Evolutionary conservation across 1,140 invertebrate species (phyloP).

Genomic region (Diuraphis noxia): DNA sequence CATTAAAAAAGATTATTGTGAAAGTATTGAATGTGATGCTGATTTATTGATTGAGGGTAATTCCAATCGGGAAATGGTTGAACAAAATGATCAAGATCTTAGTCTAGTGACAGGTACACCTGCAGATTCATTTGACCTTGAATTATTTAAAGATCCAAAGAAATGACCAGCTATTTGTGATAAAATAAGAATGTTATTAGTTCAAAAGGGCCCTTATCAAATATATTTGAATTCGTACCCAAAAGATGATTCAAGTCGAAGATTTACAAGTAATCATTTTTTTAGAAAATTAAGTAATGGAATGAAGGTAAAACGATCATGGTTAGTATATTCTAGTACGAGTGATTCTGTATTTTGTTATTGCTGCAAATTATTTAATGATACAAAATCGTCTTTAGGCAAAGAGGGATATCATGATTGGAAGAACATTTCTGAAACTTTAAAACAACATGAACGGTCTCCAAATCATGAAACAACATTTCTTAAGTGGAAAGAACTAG

Average conservation of each 20-base stretch:
- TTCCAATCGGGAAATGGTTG: background rate
- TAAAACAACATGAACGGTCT: constrained; percentile 23
- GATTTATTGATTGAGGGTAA: background rate
- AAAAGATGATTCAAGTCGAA: background rate
- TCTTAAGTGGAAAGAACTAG: constrained; percentile 18
- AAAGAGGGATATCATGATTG: constrained; percentile 27
- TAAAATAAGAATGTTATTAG: no score
- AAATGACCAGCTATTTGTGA: no score
- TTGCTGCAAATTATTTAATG: background rate
- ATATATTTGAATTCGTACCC: background rate
- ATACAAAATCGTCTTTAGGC: background rate
- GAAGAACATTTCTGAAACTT: constrained; percentile 16
- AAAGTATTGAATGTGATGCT: background rate
- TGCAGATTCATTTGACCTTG: no score
- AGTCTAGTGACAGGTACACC: background rate
- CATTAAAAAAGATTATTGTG: background rate
- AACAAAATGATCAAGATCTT: background rate
- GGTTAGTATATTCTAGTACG: background rate
- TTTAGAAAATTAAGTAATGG: constrained; percentile 12
- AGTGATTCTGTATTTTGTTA: background rate
- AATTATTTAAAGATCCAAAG: no score
- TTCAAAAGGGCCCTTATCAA: no score
- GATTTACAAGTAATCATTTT: background rate
- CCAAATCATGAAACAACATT: background rate
- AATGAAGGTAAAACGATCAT: background rate